Evolutionary conservation across 2,888 invertebrate species (phyloP).

Genomic region (Macrosoma leucophasiata): DNA sequence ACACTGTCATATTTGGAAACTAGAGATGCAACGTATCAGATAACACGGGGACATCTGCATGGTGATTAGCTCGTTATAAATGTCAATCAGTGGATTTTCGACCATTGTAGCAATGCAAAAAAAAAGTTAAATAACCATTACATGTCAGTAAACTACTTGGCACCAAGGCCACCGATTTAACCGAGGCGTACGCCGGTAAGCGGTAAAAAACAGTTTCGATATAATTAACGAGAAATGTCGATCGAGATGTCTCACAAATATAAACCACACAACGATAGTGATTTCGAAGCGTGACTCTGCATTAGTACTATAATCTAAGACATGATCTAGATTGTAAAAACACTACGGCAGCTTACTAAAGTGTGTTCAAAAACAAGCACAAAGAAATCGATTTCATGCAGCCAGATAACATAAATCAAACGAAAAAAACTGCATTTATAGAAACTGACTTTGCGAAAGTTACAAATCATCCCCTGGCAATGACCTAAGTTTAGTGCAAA

Average conservation of each 20-base stretch:
- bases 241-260: constrained; percentile 55
- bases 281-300: constrained; percentile 60
- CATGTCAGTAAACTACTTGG: constrained; percentile 36
- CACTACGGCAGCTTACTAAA: constrained; percentile 56
- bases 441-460: constrained; percentile 47
- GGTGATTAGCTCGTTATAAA: constrained; percentile 50
- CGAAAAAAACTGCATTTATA: constrained; percentile 56
- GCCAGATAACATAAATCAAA: constrained; percentile 44
- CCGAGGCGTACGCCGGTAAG: constrained; percentile 30
- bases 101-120: constrained; percentile 32
- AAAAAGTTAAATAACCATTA: constrained; percentile 39
- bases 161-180: constrained; percentile 40
- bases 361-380: constrained; percentile 59
- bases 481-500: constrained; percentile 66
- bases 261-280: constrained; percentile 57
- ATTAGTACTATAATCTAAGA: constrained; percentile 63
- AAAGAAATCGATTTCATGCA: constrained; percentile 64
- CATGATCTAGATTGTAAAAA: constrained; percentile 68
- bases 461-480: constrained; percentile 70
- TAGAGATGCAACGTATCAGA: constrained; percentile 54
- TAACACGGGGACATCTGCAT: constrained; percentile 59
- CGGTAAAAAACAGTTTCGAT: constrained; percentile 45
- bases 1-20: constrained; percentile 49
- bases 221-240: constrained; percentile 62
- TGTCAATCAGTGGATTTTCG: constrained; percentile 55